phyloP scores from a whole-genome alignment of 1,140 invertebrate species.

The Phthorimaea operculella region DNA sequence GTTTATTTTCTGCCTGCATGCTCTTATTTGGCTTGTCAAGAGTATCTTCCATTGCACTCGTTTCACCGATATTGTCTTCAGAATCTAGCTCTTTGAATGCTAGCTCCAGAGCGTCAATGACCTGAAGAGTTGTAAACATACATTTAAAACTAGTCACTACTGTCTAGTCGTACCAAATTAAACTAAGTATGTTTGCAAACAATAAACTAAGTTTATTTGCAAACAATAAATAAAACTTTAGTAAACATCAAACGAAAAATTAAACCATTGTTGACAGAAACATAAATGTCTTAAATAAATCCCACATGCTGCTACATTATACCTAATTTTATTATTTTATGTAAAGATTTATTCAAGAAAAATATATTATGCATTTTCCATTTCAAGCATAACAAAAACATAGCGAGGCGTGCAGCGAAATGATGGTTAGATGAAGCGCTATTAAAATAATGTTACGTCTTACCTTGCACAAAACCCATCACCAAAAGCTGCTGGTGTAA shows the following conservation, averaged over 20 bases:
- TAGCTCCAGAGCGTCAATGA: conserved; percentile 71
- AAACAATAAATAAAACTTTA: too few relatives aligned
- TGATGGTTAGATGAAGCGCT: not conserved
- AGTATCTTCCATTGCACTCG: conserved; percentile 26
- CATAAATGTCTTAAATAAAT: too few relatives aligned
- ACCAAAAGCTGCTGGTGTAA: conserved; percentile 52
- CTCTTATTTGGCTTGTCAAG: conserved; percentile 12
- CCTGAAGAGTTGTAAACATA: conserved; percentile 39
- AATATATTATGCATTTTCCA: not conserved
- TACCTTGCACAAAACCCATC: conserved; percentile 53
- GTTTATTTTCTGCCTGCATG: conserved; percentile 12
- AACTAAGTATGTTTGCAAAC: too few relatives aligned
- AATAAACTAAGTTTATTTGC: too few relatives aligned
- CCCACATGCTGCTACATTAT: too few relatives aligned
- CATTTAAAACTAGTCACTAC: too few relatives aligned
- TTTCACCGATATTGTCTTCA: conserved; percentile 50
- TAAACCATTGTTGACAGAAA: too few relatives aligned
- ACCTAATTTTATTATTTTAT: too few relatives aligned
- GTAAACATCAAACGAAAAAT: too few relatives aligned
- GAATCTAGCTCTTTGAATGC: conserved; percentile 71
- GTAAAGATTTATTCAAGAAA: too few relatives aligned
- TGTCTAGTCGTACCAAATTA: too few relatives aligned
- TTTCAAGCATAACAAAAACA: not conserved
- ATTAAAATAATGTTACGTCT: conserved; percentile 19
- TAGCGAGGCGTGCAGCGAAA: conserved; percentile 30